Percentiles rank a stretch among this genome's conserved stretches.
Conservation (phyloP, 2,888 invertebrate species). For the Euzetes globulus region DNA sequence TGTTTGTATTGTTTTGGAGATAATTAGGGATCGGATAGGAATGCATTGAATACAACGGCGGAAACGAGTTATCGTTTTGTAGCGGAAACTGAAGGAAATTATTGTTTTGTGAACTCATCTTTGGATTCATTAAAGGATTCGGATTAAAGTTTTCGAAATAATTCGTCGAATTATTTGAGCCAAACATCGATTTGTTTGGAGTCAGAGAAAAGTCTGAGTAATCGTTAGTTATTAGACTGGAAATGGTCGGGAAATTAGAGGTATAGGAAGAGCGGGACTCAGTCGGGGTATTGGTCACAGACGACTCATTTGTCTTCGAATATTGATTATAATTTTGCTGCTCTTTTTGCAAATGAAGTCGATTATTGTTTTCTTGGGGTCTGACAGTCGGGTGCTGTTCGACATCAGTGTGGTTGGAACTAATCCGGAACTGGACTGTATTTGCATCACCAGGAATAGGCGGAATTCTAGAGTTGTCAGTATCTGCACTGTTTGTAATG, state of each 20-base stretch:
- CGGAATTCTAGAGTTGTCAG: background rate
- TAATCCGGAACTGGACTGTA: background rate
- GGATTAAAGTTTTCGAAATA: constrained; percentile 9
- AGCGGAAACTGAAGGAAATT: constrained; percentile 15
- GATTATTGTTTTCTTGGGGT: background rate
- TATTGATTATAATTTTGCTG: background rate
- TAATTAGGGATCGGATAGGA: background rate
- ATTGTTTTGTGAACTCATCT: constrained; percentile 12
- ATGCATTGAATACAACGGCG: constrained; percentile 11
- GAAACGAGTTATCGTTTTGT: constrained; percentile 6
- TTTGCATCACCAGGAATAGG: background rate
- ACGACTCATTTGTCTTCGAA: background rate
- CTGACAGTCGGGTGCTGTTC: background rate
- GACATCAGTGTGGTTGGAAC: background rate
- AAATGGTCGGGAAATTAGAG: background rate
- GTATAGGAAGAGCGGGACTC: constrained; percentile 9
- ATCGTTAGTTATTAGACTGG: constrained; percentile 19
- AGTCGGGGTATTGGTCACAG: background rate
- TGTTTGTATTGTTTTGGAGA: background rate
- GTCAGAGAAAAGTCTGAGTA: background rate
- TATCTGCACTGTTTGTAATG: background rate
- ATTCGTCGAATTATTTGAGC: background rate
- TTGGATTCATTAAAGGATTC: background rate
- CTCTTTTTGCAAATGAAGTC: background rate
- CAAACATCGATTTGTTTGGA: constrained; percentile 3